Conservation (phyloP, 2,797 vertebrate genomes). For the Philypnodon macrostomus region DNA sequence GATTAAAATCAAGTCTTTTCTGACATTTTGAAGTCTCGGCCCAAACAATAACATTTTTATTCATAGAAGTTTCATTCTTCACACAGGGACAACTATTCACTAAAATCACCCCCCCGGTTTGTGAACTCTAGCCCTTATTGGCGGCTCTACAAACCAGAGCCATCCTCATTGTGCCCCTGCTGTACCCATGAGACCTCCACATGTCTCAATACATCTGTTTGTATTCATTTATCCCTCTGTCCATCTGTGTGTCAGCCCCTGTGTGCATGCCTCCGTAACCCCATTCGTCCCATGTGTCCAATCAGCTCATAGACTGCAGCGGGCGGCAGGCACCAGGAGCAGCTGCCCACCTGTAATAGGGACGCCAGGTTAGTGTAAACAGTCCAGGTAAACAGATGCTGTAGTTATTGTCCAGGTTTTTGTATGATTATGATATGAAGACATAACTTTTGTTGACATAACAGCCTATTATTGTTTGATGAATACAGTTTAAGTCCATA, state of each 20-base stretch:
- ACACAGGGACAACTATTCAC: not conserved
- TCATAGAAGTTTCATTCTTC: no score
- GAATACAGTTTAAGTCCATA: no score
- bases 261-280: conserved; percentile 51
- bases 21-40: no score
- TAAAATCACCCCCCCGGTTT: conserved; percentile 26
- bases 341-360: conserved; percentile 47
- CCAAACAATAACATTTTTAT: no score
- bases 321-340: conserved; percentile 38
- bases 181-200: conserved; percentile 30
- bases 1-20: no score
- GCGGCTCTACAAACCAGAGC: conserved; percentile 34
- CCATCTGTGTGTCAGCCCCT: conserved; percentile 56
- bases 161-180: conserved; percentile 25
- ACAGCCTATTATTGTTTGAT: no score
- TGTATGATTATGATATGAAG: not conserved
- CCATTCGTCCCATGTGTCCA: conserved; percentile 58
- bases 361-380: conserved; percentile 21
- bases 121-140: conserved; percentile 41
- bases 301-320: conserved; percentile 61
- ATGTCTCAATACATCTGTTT: conserved; percentile 62
- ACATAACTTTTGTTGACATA: not conserved
- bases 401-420: not conserved
- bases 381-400: conserved; percentile 3
- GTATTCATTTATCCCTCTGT: conserved; percentile 49